Base-by-base conservation (phyloP, 1,140 invertebrate species). In the Saccostrea echinata region DNA sequence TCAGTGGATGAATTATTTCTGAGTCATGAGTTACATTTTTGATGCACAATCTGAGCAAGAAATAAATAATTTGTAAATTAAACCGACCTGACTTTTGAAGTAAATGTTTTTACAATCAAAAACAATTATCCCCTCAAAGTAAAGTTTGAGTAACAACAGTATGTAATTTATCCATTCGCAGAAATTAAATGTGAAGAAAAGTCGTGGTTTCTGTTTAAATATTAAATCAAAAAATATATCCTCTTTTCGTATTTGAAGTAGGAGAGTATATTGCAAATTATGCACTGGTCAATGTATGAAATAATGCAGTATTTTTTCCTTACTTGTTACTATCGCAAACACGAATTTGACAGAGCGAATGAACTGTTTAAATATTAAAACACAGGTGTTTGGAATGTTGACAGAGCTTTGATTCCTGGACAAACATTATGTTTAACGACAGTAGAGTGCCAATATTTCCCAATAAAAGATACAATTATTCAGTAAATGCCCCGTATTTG, bases 361-460 rank as follows among this genome's bases (percentile, higher is more conserved):
- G n/a, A 21, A 61, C 27, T 76, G 68, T 30, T 76, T 13, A 30
- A 27, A 30, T 76, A 76, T 30, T 76, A 33, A 33, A 33, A 30
- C 68, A 76, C 68, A 76, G 68, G 68, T 76, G 68, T 11, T 76
- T 76, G 24, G 6, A 12, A 18, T 76, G 68, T 76, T 76, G 24
- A 76, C 68, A 27, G 27, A 76, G 68, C 68, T 76, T 76, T 76
- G 68, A 76, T 76, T 76, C 68, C 27, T 35, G 16, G 24, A 76
- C 27, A 76, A 76, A 76, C 68, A 76, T 76, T 76, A 27, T 76
- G 68, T 76, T 33, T 76, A 33, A 76, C 27, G 27, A 76, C 68
- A 76, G 27, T 13, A 76, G 27, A 76, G 68, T 76, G 68, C 27
- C 68, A 76, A 76, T 76, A 76, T 76, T 76, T 76, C 68, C 68